Conservation (phyloP, 1,140 invertebrate species). For the Spodoptera frugiperda region DNA sequence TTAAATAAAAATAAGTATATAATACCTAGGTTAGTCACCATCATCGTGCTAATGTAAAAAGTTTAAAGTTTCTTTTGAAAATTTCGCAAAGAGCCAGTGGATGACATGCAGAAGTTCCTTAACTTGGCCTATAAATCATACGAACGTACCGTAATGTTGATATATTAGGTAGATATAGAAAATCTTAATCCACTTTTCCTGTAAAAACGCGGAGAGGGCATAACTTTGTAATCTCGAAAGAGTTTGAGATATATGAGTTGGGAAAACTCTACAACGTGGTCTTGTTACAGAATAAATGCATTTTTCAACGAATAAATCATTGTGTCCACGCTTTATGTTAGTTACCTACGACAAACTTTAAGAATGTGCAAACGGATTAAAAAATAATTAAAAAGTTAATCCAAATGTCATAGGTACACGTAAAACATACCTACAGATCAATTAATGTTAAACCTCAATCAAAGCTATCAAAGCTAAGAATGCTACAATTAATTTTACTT, state of each 20-base stretch:
- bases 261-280: slow-evolving; percentile 60
- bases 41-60: slow-evolving; percentile 77
- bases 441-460: too few relatives aligned
- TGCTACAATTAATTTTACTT: too few relatives aligned
- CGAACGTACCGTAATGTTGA: slow-evolving; percentile 72
- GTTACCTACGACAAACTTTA: slow-evolving; percentile 1
- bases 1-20: slow-evolving; percentile 49
- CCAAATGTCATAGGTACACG: too few relatives aligned
- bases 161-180: slow-evolving; percentile 78
- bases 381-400: not conserved
- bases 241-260: slow-evolving; percentile 69
- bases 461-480: too few relatives aligned
- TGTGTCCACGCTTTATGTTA: slow-evolving; percentile 23
- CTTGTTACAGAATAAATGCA: slow-evolving; percentile 61
- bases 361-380: slow-evolving; percentile 2
- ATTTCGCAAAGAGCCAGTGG: slow-evolving; percentile 72
- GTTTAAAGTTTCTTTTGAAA: slow-evolving; percentile 80
- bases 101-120: slow-evolving; percentile 79
- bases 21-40: slow-evolving; percentile 54
- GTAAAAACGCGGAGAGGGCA: slow-evolving; percentile 68
- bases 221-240: slow-evolving; percentile 78
- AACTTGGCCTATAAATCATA: slow-evolving; percentile 83
- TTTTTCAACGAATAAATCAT: slow-evolving; percentile 51
- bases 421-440: too few relatives aligned
- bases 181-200: slow-evolving; percentile 81